Evolutionary conservation across 2,797 vertebrate genomes (phyloP).

Genomic region (Semotilus atromaculatus): DNA sequence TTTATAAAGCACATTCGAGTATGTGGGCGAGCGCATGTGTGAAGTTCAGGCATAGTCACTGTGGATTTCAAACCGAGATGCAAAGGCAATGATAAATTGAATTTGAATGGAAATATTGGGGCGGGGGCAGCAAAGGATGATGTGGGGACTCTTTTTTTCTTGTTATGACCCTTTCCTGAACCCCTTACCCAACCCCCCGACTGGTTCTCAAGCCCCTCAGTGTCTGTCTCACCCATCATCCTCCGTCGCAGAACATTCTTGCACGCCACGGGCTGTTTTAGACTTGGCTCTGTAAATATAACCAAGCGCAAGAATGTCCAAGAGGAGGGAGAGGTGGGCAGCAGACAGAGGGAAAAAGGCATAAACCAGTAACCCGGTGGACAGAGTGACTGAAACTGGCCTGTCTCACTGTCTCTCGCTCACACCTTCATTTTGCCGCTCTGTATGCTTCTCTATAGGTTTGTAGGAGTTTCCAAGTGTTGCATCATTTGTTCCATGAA

Average conservation of each 20-base stretch:
- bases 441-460: neutral
- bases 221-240: constrained; percentile 38
- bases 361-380: constrained; percentile 1
- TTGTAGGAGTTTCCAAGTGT: neutral
- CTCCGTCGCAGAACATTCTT: constrained; percentile 56
- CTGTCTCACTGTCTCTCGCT: neutral
- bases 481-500: constrained; percentile 18
- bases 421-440: neutral
- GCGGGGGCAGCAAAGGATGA: constrained; percentile 49
- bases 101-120: constrained; percentile 54
- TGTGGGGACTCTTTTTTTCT: constrained; percentile 39
- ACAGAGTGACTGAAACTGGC: neutral
- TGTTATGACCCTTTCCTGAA: constrained; percentile 58
- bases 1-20: constrained; percentile 63
- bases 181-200: constrained; percentile 47
- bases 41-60: neutral
- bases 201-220: constrained; percentile 11
- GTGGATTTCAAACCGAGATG: constrained; percentile 50
- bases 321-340: constrained; percentile 30
- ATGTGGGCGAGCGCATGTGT: constrained; percentile 5
- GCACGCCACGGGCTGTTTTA: constrained; percentile 56
- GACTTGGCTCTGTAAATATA: constrained; percentile 61
- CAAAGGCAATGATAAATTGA: constrained; percentile 52
- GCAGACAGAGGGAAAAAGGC: constrained; percentile 14
- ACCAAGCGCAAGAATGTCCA: constrained; percentile 51